These are phyloP conservation scores for Ophion ellenae DNA, from an alignment of 2,888 invertebrate genomes.

Conservation along the genomic window DNA sequence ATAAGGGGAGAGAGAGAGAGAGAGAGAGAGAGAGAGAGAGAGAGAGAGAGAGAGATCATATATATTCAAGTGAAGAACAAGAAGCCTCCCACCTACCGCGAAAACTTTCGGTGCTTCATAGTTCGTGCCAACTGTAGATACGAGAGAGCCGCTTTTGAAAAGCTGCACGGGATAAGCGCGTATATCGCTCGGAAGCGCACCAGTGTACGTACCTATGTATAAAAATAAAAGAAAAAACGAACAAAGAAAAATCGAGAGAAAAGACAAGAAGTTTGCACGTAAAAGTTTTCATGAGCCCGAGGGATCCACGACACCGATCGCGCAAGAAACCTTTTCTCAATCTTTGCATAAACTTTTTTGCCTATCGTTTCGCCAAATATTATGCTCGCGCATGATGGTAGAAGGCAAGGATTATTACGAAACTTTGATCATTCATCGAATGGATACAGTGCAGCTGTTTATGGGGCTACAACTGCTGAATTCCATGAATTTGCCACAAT, in stretches of 20 bases:
- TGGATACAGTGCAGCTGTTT: no score
- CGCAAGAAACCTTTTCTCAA: slow-evolving; percentile 28
- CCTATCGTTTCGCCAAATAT: slow-evolving; percentile 21
- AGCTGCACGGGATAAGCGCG: slow-evolving; percentile 61
- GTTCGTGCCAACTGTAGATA: slow-evolving; percentile 77
- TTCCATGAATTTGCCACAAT: no score
- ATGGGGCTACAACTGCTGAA: no score
- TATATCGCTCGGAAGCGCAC: slow-evolving; percentile 53
- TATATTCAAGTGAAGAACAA: slow-evolving; percentile 34
- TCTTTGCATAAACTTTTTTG: slow-evolving; percentile 48
- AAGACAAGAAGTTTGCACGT: slow-evolving; percentile 36
- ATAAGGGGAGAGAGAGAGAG: slow-evolving; percentile 1
- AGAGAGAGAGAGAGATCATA: slow-evolving; percentile 16
- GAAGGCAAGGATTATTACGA: not conserved
- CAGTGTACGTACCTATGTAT: slow-evolving; percentile 40
- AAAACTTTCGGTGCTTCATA: slow-evolving; percentile 73
- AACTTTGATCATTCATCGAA: not conserved
- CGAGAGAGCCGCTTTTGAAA: slow-evolving; percentile 70
- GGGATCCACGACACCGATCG: slow-evolving; percentile 51
- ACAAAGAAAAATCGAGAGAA: slow-evolving; percentile 15
- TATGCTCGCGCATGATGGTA: not conserved
- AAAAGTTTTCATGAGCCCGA: slow-evolving; percentile 50
- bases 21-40: not conserved
- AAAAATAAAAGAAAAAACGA: slow-evolving; percentile 7
- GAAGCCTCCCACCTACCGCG: slow-evolving; percentile 49